A percentile compares a stretch with the other conserved stretches of the same genome.
phyloP scores from a whole-genome alignment of 2,888 invertebrate species.

The Bombylius major region DNA sequence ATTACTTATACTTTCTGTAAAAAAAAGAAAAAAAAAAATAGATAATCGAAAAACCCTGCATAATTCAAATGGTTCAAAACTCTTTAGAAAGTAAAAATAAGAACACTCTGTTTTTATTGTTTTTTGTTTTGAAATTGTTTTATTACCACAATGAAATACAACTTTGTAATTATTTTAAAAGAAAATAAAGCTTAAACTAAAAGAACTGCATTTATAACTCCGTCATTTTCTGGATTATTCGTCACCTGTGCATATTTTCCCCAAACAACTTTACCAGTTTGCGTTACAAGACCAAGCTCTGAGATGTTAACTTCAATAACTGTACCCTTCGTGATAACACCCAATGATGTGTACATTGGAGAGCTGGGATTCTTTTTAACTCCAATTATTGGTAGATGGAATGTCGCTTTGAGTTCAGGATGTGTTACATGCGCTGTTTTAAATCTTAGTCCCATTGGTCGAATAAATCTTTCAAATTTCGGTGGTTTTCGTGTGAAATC shows the following conservation, averaged over 20 bases:
- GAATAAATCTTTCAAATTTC: slow-evolving; percentile 95
- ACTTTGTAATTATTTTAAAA: too few species aligned
- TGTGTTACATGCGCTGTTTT: slow-evolving; percentile 99
- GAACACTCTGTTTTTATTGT: too few species aligned
- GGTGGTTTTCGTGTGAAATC: slow-evolving; percentile 98
- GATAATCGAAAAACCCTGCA: not conserved
- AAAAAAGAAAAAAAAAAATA: slow-evolving; percentile 17
- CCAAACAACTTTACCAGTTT: slow-evolving; percentile 99
- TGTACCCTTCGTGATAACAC: slow-evolving; percentile 98
- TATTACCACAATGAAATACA: too few species aligned
- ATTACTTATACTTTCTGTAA: slow-evolving; percentile 37
- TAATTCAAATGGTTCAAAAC: not conserved
- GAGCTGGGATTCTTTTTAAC: slow-evolving; percentile 99
- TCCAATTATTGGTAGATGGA: slow-evolving; percentile 92
- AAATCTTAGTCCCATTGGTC: slow-evolving; percentile 93
- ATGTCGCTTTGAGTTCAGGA: slow-evolving; percentile 97
- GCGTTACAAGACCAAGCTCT: slow-evolving; percentile 95
- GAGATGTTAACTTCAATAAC: slow-evolving; percentile 97
- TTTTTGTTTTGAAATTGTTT: too few species aligned
- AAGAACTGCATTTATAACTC: slow-evolving; percentile 96
- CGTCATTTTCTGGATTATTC: slow-evolving; percentile 99
- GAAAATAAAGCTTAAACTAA: slow-evolving; percentile 57
- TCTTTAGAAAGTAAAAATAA: not conserved
- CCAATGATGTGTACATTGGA: slow-evolving; percentile 90
- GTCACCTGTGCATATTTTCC: slow-evolving; percentile 99